Percentiles rank a stretch among this genome's conserved stretches.
phyloP scores from a whole-genome alignment of 2,113 vertebrate species.

The Hiodon alosoides region DNA sequence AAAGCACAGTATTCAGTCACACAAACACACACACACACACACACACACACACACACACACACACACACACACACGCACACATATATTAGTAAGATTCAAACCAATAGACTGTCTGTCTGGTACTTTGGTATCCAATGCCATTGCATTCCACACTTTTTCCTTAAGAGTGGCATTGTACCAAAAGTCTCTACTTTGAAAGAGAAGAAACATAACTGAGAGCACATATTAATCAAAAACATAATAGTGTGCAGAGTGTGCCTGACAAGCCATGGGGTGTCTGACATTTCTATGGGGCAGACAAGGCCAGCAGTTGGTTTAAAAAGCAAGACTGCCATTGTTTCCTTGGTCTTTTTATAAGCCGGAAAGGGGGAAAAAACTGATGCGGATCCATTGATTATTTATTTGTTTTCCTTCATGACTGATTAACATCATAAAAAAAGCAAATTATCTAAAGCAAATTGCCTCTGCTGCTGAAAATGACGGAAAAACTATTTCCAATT shows the following conservation, averaged over 20 bases:
- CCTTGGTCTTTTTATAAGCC: not conserved
- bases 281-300: not conserved
- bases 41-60: constrained; percentile 63
- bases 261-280: not conserved
- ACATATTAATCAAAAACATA: not conserved
- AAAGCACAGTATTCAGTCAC: constrained; percentile 76
- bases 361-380: not conserved
- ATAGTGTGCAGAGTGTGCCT: not conserved
- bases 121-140: constrained; percentile 20
- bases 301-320: not conserved
- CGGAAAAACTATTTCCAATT: constrained; percentile 21
- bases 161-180: constrained; percentile 18
- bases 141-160: not conserved
- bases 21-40: constrained; percentile 54
- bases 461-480: not conserved
- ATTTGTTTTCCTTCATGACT: not conserved
- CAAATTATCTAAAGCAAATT: not conserved
- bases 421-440: not conserved
- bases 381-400: not conserved
- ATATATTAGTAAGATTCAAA: not conserved
- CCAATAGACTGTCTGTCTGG: constrained; percentile 17
- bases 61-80: constrained; percentile 60
- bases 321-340: not conserved
- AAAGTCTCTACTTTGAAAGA: constrained; percentile 27
- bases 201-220: constrained; percentile 17